phyloP scores from a whole-genome alignment of 2,888 invertebrate genomes.

The Oxystoma pomonae region DNA sequence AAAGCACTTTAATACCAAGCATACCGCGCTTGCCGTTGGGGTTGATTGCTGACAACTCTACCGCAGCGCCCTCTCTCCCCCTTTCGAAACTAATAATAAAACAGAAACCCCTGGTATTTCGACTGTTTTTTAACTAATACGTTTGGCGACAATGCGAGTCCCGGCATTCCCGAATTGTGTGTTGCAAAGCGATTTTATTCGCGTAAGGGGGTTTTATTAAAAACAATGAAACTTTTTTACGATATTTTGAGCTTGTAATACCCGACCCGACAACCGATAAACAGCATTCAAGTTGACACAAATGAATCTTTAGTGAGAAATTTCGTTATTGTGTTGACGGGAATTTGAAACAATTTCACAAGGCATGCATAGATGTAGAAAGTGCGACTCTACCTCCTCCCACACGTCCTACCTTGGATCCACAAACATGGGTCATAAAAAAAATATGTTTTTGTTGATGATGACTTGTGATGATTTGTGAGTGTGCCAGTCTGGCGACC shows the following conservation, averaged over 20 bases:
- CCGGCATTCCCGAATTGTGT: slow-evolving; percentile 3
- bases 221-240: neutral
- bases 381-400: too few relatives aligned
- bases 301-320: too few relatives aligned
- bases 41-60: slow-evolving; percentile 28
- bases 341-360: too few relatives aligned
- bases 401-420: too few relatives aligned
- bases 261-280: neutral
- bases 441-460: too few relatives aligned
- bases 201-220: neutral
- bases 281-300: neutral
- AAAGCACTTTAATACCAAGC: slow-evolving; percentile 41
- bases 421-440: too few relatives aligned
- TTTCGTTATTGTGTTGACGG: neutral
- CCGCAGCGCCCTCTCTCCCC: slow-evolving; percentile 23
- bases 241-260: neutral
- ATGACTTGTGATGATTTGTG: too few relatives aligned
- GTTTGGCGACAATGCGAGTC: slow-evolving; percentile 18
- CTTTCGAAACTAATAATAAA: slow-evolving; percentile 34
- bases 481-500: too few relatives aligned
- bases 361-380: too few relatives aligned
- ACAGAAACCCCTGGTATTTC: slow-evolving; percentile 30
- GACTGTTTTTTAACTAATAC: slow-evolving; percentile 22
- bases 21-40: slow-evolving; percentile 30
- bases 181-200: neutral